A percentile compares a stretch with the other conserved stretches of the same genome.
phyloP scores from a whole-genome alignment of 1,140 invertebrate species.

The Drosophila watanabei region DNA sequence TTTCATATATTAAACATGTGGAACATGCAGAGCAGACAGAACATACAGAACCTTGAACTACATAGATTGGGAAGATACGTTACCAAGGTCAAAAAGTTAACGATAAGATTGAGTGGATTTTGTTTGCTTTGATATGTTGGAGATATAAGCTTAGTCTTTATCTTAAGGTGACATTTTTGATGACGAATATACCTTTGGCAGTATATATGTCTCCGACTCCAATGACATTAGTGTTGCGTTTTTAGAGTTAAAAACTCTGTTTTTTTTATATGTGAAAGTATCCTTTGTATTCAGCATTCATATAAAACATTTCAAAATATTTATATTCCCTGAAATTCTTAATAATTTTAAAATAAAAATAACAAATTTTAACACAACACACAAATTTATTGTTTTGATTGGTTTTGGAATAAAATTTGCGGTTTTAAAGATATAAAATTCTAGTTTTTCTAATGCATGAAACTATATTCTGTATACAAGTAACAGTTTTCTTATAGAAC shows the following conservation, averaged over 20 bases:
- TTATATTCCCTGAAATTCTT: background rate
- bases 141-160: background rate
- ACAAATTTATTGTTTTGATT: too few relatives aligned
- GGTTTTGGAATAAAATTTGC: background rate
- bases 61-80: conserved; percentile 23
- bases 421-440: background rate
- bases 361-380: background rate
- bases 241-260: too few relatives aligned
- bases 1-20: background rate
- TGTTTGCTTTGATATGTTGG: background rate
- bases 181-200: background rate
- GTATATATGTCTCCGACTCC: background rate
- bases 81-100: conserved; percentile 38
- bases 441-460: background rate
- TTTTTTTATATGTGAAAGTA: too few relatives aligned
- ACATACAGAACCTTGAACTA: conserved; percentile 46
- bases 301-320: too few relatives aligned
- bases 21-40: conserved; percentile 14
- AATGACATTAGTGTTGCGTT: too few relatives aligned
- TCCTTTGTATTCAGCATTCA: too few relatives aligned
- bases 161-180: background rate
- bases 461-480: background rate
- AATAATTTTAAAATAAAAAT: background rate
- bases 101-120: conserved; percentile 19
- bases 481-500: too few relatives aligned